Base-by-base conservation (phyloP, 1,140 invertebrate species). In the Agrypnia vestita region DNA sequence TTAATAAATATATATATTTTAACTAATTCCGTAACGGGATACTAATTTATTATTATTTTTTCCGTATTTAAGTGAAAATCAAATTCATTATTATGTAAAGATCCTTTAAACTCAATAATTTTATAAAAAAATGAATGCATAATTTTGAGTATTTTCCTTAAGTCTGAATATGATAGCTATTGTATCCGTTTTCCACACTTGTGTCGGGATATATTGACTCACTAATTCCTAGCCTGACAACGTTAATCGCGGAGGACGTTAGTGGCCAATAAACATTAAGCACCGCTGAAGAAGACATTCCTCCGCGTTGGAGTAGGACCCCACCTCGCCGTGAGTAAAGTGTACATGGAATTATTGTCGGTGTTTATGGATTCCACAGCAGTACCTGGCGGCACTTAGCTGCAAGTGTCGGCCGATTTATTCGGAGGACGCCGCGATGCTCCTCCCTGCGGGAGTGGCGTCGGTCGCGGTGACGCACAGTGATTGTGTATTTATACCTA, bases 371-470 rank as follows among this genome's bases (percentile, higher is more conserved):
- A 79, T 79, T 79, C 80, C 73, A 72, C 44, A 35, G 53, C 19
- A 46, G 61, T 78, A 79, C 61, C 61, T 76, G 77, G 61, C 44
- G 80, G 76, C 80, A 82, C 80, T 82, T 82, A 79, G 80, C 67
- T 82, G 80, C 80, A 82, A 82, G 80, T 82, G 80, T 82, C 55
- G 77, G 62, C 80, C 76, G 80, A 82, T 82, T 82, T 82, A 82
- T 82, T 79, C 73, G 76, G 75, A 62, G 55, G 62, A 73, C 72
- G 72, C 74, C 74, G 56, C 49, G 55, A 64, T 43, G 62, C 56
- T 75, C 15, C 62, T 6, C n/a, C 59, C 69, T 64, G n/a, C 77
- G 21, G 19, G 17, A 12, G 71, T 35, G 25, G 55, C 43, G 35
- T 56, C 44, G 71, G 17, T 53, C 56, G 78, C 11, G 64, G 8